Conservation (phyloP, 2,113 vertebrate genomes). For the Tricholaema leucomelas region DNA sequence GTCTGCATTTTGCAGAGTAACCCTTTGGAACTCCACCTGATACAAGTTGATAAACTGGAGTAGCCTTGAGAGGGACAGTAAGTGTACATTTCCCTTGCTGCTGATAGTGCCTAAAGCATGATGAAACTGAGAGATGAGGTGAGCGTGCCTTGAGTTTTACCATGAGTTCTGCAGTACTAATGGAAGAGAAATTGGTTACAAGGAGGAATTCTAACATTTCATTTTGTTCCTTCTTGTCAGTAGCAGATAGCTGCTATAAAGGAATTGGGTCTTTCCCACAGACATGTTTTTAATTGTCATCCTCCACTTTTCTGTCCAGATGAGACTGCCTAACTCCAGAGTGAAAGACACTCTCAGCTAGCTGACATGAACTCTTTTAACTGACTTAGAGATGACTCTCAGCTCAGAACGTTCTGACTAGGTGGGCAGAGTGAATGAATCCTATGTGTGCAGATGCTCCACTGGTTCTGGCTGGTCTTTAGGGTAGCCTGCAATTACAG, state of each 20-base stretch:
- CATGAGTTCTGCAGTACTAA: constrained; percentile 54
- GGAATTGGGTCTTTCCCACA: not conserved
- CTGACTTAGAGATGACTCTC: not conserved
- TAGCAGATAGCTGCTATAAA: not conserved
- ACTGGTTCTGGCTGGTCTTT: not conserved
- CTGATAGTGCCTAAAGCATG: constrained; percentile 55
- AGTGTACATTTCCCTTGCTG: not conserved
- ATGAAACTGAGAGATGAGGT: not conserved
- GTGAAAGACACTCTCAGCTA: not conserved
- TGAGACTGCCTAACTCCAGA: not conserved
- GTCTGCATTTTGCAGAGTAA: not conserved
- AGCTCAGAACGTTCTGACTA: not conserved
- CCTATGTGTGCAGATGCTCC: not conserved
- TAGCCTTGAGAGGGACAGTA: not conserved
- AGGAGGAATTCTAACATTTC: not conserved
- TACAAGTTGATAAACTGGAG: not conserved
- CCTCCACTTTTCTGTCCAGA: not conserved
- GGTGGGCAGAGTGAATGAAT: not conserved
- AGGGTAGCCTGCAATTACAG: not conserved
- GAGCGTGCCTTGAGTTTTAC: constrained; percentile 66
- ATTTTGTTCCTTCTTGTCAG: not conserved
- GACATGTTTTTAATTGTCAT: not conserved
- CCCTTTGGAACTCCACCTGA: not conserved
- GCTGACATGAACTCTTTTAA: not conserved
- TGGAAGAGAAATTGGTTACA: constrained; percentile 28